phyloP scores from a whole-genome alignment of 2,113 vertebrate genomes.

The Cochlearius cochlearius region DNA sequence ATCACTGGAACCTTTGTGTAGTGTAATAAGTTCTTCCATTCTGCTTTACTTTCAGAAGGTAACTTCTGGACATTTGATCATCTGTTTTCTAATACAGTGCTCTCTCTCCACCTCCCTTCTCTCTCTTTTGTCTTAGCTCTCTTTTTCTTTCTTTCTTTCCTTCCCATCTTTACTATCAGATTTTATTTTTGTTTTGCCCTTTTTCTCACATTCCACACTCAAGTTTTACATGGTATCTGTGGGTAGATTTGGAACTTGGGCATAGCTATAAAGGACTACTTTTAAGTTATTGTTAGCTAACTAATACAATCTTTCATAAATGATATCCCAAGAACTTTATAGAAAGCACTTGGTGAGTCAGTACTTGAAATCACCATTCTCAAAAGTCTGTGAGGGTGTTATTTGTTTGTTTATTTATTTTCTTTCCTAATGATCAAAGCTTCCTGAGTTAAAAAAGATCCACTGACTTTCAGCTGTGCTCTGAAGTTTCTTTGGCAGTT shows the following conservation, averaged over 20 bases:
- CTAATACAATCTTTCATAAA: neutral
- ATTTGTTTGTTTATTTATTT: neutral
- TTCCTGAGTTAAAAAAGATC: neutral
- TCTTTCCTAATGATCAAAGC: neutral
- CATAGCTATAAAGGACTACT: neutral
- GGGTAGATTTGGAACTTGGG: neutral
- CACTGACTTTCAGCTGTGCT: neutral
- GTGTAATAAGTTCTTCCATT: neutral
- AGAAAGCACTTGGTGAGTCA: neutral
- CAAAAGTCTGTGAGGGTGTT: neutral
- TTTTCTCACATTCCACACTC: neutral
- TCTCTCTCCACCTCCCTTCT: neutral
- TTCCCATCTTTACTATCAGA: neutral
- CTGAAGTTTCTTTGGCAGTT: neutral
- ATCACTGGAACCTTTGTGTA: neutral
- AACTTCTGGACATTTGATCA: neutral
- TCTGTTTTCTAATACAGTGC: neutral
- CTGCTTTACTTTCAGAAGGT: neutral
- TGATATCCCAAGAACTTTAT: neutral
- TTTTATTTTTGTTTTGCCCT: neutral
- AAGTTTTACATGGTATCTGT: neutral
- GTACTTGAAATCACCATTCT: neutral
- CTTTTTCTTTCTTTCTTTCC: neutral
- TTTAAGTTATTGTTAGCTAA: neutral
- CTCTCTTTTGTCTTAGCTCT: fast-evolving